A percentile compares a stretch with the other conserved stretches of the same genome.
Evolutionary conservation across 2,113 vertebrate species (phyloP).

Genomic region (Recurvirostra avosetta): DNA sequence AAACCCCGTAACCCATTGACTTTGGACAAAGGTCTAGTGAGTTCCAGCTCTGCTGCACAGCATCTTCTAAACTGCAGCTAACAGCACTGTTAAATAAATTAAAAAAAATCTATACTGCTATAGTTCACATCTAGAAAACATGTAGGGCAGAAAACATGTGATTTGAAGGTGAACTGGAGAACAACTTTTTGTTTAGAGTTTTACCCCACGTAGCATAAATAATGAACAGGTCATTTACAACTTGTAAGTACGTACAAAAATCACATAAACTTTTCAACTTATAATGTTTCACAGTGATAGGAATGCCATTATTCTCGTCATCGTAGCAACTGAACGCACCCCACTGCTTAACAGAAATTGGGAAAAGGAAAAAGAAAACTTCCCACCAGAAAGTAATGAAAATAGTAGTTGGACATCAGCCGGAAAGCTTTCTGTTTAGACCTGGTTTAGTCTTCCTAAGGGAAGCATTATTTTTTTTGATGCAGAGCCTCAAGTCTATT

Average conservation of each 20-base stretch:
- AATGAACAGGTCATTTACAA: background rate
- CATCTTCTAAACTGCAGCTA: background rate
- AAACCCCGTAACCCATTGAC: background rate
- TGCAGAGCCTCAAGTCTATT: background rate
- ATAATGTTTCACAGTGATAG: rapidly evolving
- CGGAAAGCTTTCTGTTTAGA: slow-evolving; percentile 13
- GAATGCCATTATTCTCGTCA: background rate
- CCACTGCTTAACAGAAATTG: background rate
- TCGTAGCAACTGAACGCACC: background rate
- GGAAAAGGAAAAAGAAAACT: background rate
- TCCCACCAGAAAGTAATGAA: background rate
- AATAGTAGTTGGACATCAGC: background rate
- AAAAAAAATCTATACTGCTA: background rate
- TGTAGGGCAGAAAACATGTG: background rate
- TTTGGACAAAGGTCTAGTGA: background rate
- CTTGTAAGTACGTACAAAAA: background rate
- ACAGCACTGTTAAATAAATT: background rate
- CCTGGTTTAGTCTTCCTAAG: slow-evolving; percentile 22
- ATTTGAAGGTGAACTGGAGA: background rate
- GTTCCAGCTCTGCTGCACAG: background rate
- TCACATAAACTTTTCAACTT: background rate
- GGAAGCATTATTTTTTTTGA: background rate
- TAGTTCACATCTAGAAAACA: background rate
- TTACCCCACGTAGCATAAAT: rapidly evolving
- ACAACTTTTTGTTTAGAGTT: background rate